Evolutionary conservation across 1,140 invertebrate species (phyloP), one percentile per base, ranked within the genome.

Genomic region (Planococcus citri): DNA sequence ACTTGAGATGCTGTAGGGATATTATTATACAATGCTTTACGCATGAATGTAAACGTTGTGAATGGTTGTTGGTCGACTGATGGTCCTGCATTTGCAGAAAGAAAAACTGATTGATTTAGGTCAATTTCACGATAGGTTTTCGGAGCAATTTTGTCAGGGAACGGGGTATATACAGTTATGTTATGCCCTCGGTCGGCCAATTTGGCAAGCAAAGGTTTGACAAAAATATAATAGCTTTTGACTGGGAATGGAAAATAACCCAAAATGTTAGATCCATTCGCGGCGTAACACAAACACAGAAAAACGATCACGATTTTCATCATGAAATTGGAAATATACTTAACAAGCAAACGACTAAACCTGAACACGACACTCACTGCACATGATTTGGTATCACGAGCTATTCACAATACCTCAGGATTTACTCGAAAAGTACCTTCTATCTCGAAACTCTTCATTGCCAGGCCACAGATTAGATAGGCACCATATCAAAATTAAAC

Each of bases 101-200:
- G 3, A 3, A 17, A n/a, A n/a, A n/a, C n/a, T n/a, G n/a, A n/a
- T 37, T 51, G 41, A 17, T 51, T 17, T 14, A 20, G 6, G 17
- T 51, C 41, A 51, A 51, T 51, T 51, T 51, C 82, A 8, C 73
- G 77, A 38, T 82, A 83, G 73, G 85, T 85, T 1, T 77, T 74
- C 1, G 80, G 72, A 0, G 79, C 76, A 38, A 75, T 2, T 3
- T 33, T 12, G 3, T 79, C 74, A 0, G 80, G 76, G 73, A 82
- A 84, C 8, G 80, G 74, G 69, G 75, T 76, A 3, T 77, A 51
- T 0, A 78, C 74, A 0, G 73, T 74, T 0, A 79, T 33, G 3
- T 76, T 68, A 72, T 79, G 78, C 22, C 75, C 76, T 69, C 75
- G 61, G 4, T 57, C 41, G 0, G 75, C 77, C 22, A 79, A 70